Evolutionary conservation across 2,797 vertebrate genomes (phyloP), one percentile per base, ranked within the genome.

Genomic region (Micropoecilia bifurca): DNA sequence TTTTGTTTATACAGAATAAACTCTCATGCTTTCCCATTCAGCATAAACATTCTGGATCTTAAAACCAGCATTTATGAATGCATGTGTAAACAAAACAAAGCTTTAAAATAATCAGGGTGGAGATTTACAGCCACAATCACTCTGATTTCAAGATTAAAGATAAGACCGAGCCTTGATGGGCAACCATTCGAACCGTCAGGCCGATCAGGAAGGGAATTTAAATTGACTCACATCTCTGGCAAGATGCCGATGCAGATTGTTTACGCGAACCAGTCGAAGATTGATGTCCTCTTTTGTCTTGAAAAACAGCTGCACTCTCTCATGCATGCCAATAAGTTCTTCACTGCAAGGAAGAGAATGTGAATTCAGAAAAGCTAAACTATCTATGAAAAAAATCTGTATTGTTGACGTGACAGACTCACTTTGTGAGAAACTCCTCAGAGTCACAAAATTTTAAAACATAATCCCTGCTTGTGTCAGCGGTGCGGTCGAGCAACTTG

Each of bases 371-470:
- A 2, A 1, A 48, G 18, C 8, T 30, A 2, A 33, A 48, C 2
- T 4, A 25, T n/a, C 25, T 55, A 33, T 50, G n/a, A n/a, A 33
- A n/a, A 6, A 36, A 33, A 50, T 10, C 0, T 25, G 53, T 50
- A 14, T 55, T 53, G 66, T 6, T 12, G 20, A 53, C 28, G 25
- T 0, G 0, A 22, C 18, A 61, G 10, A 76, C 90, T 86, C 83
- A 96, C 96, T 92, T 95, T 22, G 50, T 90, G 66, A 96, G 94
- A 72, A 86, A 94, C 83, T 95, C 94, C 16, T 96, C 93, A 1
- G 93, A 90, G 84, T 95, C 76, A 1, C 95, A 95, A 43, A 96
- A 81, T 75, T 96, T 96, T 2, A 96, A 84, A 53, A 95, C 74
- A 43, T 89, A 91, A 30, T 82, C 47, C 0, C 43, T 83, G 2